Conservation (phyloP, 2,888 invertebrate genomes). For the Eurois occulta region DNA sequence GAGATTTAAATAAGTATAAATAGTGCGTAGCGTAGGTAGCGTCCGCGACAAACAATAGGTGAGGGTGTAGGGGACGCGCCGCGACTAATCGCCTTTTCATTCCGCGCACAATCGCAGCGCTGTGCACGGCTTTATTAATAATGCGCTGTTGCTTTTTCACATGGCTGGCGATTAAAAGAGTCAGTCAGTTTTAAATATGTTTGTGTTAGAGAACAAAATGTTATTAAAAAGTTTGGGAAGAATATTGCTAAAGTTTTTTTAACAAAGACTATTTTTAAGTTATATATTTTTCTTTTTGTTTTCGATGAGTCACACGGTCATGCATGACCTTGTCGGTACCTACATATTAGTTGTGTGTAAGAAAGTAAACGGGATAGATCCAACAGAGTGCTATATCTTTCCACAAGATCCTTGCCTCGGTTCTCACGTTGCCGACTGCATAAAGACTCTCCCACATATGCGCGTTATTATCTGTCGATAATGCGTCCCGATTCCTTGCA, state of each 20-base stretch:
- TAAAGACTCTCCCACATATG: too few species aligned
- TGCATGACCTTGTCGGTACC: neutral
- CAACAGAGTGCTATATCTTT: neutral
- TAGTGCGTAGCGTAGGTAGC: constrained; percentile 71
- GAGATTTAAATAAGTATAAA: constrained; percentile 79
- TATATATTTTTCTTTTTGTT: neutral
- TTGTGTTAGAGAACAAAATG: constrained; percentile 44
- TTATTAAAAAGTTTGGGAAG: constrained; percentile 25
- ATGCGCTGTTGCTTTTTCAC: constrained; percentile 73
- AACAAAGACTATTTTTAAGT: too few species aligned
- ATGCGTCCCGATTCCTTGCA: too few species aligned
- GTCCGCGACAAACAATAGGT: constrained; percentile 75
- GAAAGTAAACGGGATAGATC: neutral
- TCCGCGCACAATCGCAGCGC: constrained; percentile 73
- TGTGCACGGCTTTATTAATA: constrained; percentile 85
- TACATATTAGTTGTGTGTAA: neutral
- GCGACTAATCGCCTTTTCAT: constrained; percentile 72
- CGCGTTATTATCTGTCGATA: too few species aligned
- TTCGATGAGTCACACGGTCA: neutral
- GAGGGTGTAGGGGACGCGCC: constrained; percentile 63
- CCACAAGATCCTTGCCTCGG: neutral
- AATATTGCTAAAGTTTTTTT: neutral
- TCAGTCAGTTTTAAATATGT: constrained; percentile 63
- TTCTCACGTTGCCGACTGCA: neutral
- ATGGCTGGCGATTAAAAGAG: constrained; percentile 68